These are phyloP conservation scores for Lepidurus arcticus DNA, from an alignment of 1,140 invertebrate species.

Conservation along the genomic window DNA sequence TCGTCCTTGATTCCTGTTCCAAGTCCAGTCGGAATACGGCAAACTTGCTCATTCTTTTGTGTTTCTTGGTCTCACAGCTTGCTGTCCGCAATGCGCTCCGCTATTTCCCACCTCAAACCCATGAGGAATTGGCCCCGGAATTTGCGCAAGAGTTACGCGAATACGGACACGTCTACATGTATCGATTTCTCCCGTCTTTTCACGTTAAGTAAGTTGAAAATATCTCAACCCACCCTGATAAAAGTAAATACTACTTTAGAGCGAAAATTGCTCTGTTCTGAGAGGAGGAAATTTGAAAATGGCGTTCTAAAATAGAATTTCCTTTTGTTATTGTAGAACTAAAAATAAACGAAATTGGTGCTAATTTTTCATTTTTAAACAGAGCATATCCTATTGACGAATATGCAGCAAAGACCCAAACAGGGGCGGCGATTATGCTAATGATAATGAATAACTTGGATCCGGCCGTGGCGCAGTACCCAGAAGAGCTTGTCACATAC, in stretches of 20 bases:
- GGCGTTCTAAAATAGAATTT: no score
- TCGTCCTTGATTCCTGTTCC: neutral
- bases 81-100: slow-evolving; percentile 58
- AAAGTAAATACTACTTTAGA: no score
- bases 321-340: no score
- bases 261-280: no score
- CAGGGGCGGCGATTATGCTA: slow-evolving; percentile 58
- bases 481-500: slow-evolving; percentile 55
- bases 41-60: neutral
- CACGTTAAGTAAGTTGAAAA: slow-evolving; percentile 48
- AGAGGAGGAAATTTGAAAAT: no score
- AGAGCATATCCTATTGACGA: slow-evolving; percentile 57
- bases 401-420: slow-evolving; percentile 49
- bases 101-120: slow-evolving; percentile 54
- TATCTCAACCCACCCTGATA: neutral
- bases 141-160: slow-evolving; percentile 54
- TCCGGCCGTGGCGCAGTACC: slow-evolving; percentile 52
- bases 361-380: slow-evolving; percentile 27
- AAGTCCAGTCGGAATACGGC: slow-evolving; percentile 1
- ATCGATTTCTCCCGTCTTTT: slow-evolving; percentile 52
- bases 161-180: slow-evolving; percentile 67
- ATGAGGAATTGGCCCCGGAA: slow-evolving; percentile 51
- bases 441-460: slow-evolving; percentile 66
- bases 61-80: slow-evolving; percentile 42
- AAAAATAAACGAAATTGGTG: no score